phyloP scores from a whole-genome alignment of 2,888 invertebrate species.

The Pristionchus fissidentatus region DNA sequence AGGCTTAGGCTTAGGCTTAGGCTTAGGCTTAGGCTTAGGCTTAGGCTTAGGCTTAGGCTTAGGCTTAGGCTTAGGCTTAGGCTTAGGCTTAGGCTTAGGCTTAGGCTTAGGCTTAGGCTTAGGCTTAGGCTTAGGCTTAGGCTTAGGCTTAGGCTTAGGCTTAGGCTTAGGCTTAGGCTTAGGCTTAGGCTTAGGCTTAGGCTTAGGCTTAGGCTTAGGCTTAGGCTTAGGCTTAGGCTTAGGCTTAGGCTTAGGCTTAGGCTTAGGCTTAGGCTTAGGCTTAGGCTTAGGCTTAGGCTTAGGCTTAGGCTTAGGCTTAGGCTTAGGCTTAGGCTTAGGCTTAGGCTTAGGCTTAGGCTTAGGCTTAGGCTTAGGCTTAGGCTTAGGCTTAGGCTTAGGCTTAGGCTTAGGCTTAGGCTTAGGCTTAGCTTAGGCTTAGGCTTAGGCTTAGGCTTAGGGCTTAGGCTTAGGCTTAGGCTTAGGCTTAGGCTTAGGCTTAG shows the following conservation, averaged over 20 bases:
- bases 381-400: constrained; percentile 30
- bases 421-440: no score
- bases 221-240: constrained; percentile 31
- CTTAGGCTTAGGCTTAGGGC: constrained; percentile 31
- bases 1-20: constrained; percentile 31
- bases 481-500: constrained; percentile 31
- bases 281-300: constrained; percentile 31
- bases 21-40: constrained; percentile 27
- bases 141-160: constrained; percentile 31
- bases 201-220: constrained; percentile 31
- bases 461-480: constrained; percentile 31
- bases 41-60: constrained; percentile 31
- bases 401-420: constrained; percentile 31
- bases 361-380: constrained; percentile 31
- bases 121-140: constrained; percentile 31
- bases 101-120: constrained; percentile 31
- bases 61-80: constrained; percentile 31
- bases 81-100: constrained; percentile 31
- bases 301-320: constrained; percentile 31
- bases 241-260: constrained; percentile 31
- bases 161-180: constrained; percentile 31
- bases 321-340: constrained; percentile 31
- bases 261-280: constrained; percentile 31
- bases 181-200: constrained; percentile 31
- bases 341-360: constrained; percentile 31